Percentiles rank a stretch among this genome's conserved stretches.
These are phyloP conservation scores for Rhynchotus rufescens DNA, from an alignment of 2,797 vertebrate species.

Conservation along the genomic window DNA sequence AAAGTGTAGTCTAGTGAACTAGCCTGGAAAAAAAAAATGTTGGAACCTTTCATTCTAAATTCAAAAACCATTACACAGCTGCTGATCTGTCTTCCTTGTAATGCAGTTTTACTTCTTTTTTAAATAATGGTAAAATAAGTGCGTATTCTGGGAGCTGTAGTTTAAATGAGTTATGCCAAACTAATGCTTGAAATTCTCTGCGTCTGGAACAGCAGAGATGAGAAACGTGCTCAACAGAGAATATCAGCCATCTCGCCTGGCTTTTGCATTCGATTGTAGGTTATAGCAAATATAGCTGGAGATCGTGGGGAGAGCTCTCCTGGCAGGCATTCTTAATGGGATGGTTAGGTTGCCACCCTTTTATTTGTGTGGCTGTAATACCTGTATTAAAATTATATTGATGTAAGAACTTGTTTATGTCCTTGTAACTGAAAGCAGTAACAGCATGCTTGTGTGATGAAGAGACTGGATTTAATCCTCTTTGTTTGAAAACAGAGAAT, in stretches of 20 bases:
- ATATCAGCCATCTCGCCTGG: neutral
- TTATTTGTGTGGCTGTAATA: neutral
- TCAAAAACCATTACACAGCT: slow-evolving; percentile 24
- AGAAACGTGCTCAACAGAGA: neutral
- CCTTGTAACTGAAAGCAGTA: neutral
- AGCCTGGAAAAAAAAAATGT: neutral
- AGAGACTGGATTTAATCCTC: neutral
- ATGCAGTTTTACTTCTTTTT: slow-evolving; percentile 16
- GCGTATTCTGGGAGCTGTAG: neutral
- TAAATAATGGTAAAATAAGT: slow-evolving; percentile 11
- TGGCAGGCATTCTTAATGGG: neutral
- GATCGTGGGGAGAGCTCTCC: neutral
- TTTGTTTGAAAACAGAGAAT: neutral
- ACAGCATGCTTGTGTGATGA: neutral
- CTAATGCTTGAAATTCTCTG: neutral
- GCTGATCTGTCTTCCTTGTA: neutral
- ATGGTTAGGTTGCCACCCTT: neutral
- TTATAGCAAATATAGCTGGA: neutral
- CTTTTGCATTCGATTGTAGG: neutral
- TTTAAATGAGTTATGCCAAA: neutral
- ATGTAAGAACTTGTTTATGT: neutral
- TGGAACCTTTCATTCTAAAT: slow-evolving; percentile 28
- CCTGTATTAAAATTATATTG: neutral
- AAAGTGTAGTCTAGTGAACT: neutral
- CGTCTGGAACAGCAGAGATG: neutral